A percentile compares a stretch with the other conserved stretches of the same genome.
Evolutionary conservation across 2,888 invertebrate species (phyloP).

Genomic region (Cotesia congregata): DNA sequence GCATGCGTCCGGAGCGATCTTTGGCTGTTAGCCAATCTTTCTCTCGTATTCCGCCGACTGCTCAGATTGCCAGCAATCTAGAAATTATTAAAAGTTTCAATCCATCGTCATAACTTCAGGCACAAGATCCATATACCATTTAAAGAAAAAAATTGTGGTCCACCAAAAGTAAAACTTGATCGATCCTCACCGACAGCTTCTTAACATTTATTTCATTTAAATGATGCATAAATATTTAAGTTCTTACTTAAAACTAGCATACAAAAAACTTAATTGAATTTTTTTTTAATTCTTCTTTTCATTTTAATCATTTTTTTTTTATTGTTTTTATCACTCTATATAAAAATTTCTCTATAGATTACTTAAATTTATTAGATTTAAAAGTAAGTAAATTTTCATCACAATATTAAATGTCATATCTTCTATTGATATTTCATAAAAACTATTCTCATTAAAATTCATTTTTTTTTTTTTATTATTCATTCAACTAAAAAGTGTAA

Average conservation of each 20-base stretch:
- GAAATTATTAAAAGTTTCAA: slow-evolving; percentile 36
- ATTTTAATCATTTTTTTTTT: neutral
- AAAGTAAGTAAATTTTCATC: neutral
- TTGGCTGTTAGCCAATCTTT: slow-evolving; percentile 35
- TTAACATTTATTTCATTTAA: neutral
- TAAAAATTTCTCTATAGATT: neutral
- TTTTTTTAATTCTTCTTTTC: neutral
- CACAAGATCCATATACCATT: neutral
- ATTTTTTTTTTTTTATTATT: too few relatives aligned
- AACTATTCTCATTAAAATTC: neutral
- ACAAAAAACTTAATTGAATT: neutral
- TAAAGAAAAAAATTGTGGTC: slow-evolving; percentile 5
- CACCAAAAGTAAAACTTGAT: neutral
- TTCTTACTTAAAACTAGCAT: neutral
- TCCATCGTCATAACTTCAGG: slow-evolving; percentile 16
- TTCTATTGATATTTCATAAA: neutral
- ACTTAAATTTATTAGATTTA: neutral
- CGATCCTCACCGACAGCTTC: slow-evolving; percentile 12
- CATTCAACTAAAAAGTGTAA: too few relatives aligned
- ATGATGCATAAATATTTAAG: slow-evolving; percentile 27
- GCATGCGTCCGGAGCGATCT: slow-evolving; percentile 36
- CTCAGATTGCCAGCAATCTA: slow-evolving; percentile 22
- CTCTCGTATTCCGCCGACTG: slow-evolving; percentile 5
- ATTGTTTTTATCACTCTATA: neutral
- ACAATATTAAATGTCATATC: neutral